Evolutionary conservation across 1,140 invertebrate genomes (phyloP).

Genomic region (Tetramorium parvispinum): DNA sequence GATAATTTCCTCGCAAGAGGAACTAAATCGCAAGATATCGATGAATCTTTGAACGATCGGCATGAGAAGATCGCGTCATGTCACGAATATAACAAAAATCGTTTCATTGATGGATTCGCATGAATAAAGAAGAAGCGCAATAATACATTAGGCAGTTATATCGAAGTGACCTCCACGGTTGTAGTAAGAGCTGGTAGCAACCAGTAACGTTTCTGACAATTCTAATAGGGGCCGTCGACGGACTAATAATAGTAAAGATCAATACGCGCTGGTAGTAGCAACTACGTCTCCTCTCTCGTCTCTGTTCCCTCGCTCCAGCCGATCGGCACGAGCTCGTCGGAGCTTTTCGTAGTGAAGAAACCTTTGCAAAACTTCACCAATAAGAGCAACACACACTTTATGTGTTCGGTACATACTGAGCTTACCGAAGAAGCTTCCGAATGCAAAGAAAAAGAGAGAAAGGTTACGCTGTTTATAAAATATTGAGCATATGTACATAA

Average conservation of each 20-base stretch:
- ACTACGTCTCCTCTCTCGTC: conserved; percentile 55
- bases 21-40: background rate
- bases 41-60: background rate
- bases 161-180: conserved; percentile 38
- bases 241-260: conserved; percentile 82
- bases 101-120: conserved; percentile 3
- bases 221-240: conserved; percentile 76
- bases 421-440: conserved; percentile 13
- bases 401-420: conserved; percentile 22
- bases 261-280: conserved; percentile 72
- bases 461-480: conserved; percentile 40
- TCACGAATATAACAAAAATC: conserved; percentile 14
- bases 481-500: conserved; percentile 46
- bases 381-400: conserved; percentile 50
- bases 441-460: background rate
- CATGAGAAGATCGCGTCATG: background rate
- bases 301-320: conserved; percentile 21
- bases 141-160: conserved; percentile 42
- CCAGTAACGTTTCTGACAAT: conserved; percentile 67
- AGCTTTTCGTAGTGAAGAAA: conserved; percentile 52
- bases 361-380: conserved; percentile 47
- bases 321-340: conserved; percentile 39
- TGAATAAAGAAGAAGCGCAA: background rate
- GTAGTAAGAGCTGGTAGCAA: conserved; percentile 42
- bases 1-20: background rate